phyloP scores from a whole-genome alignment of 2,113 vertebrate genomes.

The Prochilodus magdalenae region DNA sequence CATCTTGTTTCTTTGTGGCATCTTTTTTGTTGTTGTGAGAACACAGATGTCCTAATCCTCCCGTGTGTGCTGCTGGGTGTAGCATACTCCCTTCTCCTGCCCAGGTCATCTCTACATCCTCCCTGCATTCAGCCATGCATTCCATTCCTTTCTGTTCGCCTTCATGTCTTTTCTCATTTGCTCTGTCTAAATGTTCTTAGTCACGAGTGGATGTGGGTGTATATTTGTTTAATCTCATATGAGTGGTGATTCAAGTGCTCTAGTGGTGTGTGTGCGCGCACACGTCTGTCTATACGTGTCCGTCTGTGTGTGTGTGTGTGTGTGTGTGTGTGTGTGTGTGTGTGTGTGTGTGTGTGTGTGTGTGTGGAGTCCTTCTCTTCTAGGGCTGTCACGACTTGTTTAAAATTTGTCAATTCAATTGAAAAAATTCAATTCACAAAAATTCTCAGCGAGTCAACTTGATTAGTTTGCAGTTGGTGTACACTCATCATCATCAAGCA shows the following conservation, averaged over 20 bases:
- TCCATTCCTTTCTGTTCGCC: conserved; percentile 39
- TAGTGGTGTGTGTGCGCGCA: neutral
- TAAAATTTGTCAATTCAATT: no score
- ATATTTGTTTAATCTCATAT: conserved; percentile 1
- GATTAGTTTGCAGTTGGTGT: no score
- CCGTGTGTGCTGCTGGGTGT: conserved; percentile 62
- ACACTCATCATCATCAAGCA: no score
- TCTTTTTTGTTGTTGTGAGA: conserved; percentile 56
- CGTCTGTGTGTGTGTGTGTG: neutral
- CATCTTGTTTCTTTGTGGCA: conserved; percentile 50
- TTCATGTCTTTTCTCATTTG: neutral
- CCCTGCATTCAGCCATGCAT: conserved; percentile 57
- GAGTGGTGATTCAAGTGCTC: neutral
- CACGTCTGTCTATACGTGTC: neutral
- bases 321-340: neutral
- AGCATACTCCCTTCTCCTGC: conserved; percentile 57
- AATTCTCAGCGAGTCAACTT: no score
- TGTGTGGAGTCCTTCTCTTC: neutral
- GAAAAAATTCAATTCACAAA: no score
- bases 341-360: neutral
- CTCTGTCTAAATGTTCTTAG: neutral
- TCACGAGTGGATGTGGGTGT: conserved; percentile 16
- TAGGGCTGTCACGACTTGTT: neutral
- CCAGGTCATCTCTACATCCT: conserved; percentile 71
- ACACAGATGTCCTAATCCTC: conserved; percentile 63